phyloP scores from a whole-genome alignment of 2,113 vertebrate species.

The Ceratotherium simum region DNA sequence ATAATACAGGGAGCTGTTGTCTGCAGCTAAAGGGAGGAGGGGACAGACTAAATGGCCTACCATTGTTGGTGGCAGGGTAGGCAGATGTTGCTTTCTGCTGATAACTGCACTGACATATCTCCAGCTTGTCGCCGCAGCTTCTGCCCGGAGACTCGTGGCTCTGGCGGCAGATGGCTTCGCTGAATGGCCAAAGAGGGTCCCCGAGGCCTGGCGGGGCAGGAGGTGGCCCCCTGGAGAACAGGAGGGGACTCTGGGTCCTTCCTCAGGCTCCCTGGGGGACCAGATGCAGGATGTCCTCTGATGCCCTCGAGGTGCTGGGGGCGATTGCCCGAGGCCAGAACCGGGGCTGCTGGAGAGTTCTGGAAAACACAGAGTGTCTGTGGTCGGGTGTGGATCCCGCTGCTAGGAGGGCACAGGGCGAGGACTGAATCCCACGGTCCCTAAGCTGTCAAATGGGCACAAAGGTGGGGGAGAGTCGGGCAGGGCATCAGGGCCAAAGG shows the following conservation, averaged over 20 bases:
- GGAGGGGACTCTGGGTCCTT: constrained; percentile 82
- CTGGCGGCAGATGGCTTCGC: constrained; percentile 95
- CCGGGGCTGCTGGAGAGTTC: not conserved
- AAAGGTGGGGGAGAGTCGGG: no score
- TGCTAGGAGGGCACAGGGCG: no score
- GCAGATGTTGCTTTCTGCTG: constrained; percentile 99
- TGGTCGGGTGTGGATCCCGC: rapidly evolving
- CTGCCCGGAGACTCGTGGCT: constrained; percentile 93
- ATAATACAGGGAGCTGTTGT: constrained; percentile 99
- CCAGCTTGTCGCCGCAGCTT: constrained; percentile 95
- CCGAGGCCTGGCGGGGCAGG: constrained; percentile 90
- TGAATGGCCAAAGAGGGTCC: constrained; percentile 93
- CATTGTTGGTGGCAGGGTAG: constrained; percentile 97
- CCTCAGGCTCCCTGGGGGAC: not conserved
- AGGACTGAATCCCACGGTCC: no score
- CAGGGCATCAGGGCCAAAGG: not conserved
- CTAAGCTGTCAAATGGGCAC: no score
- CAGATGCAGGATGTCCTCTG: not conserved
- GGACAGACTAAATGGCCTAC: constrained; percentile 98
- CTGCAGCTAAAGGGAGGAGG: constrained; percentile 95
- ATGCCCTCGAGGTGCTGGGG: not conserved
- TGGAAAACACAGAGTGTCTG: not conserved
- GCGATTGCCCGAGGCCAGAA: rapidly evolving
- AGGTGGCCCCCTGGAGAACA: constrained; percentile 93
- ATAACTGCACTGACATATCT: constrained; percentile 97